A percentile compares a stretch with the other conserved stretches of the same genome.
These are phyloP conservation scores for Spondyliosoma cantharus DNA, from an alignment of 2,797 vertebrate genomes.

Conservation along the genomic window DNA sequence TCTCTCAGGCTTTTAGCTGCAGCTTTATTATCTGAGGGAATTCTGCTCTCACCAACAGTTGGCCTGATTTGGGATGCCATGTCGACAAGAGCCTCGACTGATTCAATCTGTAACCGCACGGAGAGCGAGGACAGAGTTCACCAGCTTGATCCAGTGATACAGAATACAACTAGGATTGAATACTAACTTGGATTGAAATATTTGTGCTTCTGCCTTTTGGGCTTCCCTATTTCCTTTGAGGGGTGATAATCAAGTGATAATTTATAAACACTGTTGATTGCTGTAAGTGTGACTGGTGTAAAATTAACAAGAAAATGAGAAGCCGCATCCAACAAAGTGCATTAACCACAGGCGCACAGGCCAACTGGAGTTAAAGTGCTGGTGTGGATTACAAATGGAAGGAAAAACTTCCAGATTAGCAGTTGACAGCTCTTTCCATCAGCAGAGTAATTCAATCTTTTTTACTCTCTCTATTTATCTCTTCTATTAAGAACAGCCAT, in stretches of 20 bases:
- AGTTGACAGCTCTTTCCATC: slow-evolving; percentile 4
- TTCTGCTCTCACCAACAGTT: slow-evolving; percentile 55
- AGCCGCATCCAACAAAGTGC: slow-evolving; percentile 21
- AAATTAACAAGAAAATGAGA: slow-evolving; percentile 35
- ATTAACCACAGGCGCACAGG: slow-evolving; percentile 16
- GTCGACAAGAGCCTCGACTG: slow-evolving; percentile 62
- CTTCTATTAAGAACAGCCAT: too few relatives aligned
- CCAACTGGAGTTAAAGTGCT: not conserved
- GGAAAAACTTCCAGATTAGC: not conserved
- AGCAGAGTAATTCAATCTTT: not conserved
- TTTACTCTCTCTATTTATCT: not conserved
- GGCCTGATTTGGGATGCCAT: slow-evolving; percentile 67
- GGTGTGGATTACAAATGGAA: not conserved
- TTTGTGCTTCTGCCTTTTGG: slow-evolving; percentile 22
- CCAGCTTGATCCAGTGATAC: slow-evolving; percentile 51
- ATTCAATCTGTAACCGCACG: slow-evolving; percentile 64
- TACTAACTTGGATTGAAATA: slow-evolving; percentile 55
- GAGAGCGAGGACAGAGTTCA: slow-evolving; percentile 56
- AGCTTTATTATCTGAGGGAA: slow-evolving; percentile 69
- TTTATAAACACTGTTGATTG: slow-evolving; percentile 33
- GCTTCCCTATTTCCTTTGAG: slow-evolving; percentile 1
- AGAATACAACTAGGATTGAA: slow-evolving; percentile 35
- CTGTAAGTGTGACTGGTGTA: slow-evolving; percentile 9
- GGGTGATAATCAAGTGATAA: slow-evolving; percentile 21
- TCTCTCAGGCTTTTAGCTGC: slow-evolving; percentile 54